Evolutionary conservation across 2,113 vertebrate genomes (phyloP), one percentile per base, ranked within the genome.

Genomic region (Tychaedon coryphoeus): DNA sequence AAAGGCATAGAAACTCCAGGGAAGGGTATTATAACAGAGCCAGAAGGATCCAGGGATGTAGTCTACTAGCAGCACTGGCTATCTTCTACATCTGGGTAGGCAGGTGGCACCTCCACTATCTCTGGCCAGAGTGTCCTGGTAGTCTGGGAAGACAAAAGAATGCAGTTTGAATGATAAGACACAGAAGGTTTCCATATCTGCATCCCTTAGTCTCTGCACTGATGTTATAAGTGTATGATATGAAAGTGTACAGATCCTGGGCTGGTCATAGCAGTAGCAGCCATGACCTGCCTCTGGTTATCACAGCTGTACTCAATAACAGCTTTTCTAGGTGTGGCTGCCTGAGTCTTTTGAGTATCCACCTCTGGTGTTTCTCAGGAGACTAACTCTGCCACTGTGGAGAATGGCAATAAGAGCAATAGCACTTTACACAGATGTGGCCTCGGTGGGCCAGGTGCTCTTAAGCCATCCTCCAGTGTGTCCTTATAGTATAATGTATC

Each of bases 341-440:
- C 36, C 34, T 4, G 31, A 67, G 4, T 19, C 10, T 48, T 14
- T 57, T 26, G 16, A 54, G 10, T 33, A 5, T 23, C 53, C 22
- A 4, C 23, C 14, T 71, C n/a, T 42, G 51, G 12, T 29, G 25
- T 34, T 71, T 75, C 23, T 36, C 31, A 12, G 28, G 8, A 53
- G 11, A 50, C 6, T 18, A 25, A 20, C 14, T n/a, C n/a, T 66
- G 58, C 8, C 43, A 24, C n/a, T 26, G 12, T 43, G 28, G 16
- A 80, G 31, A 72, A 40, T 3, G 3, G 6, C 1, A 48, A 0
- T 29, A 40, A 54, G 31, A 58, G 12, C 1, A 3, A 16, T 15
- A 36, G 5, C 12, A 34, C 15, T 22, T 69, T 54, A 19, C 48
- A 54, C 26, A n/a, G 4, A 16, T 42, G 6, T 4, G 23, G 6